These are phyloP conservation scores for Stenopsyche tienmushanensis DNA, from an alignment of 1,140 invertebrate genomes.

Conservation along the genomic window DNA sequence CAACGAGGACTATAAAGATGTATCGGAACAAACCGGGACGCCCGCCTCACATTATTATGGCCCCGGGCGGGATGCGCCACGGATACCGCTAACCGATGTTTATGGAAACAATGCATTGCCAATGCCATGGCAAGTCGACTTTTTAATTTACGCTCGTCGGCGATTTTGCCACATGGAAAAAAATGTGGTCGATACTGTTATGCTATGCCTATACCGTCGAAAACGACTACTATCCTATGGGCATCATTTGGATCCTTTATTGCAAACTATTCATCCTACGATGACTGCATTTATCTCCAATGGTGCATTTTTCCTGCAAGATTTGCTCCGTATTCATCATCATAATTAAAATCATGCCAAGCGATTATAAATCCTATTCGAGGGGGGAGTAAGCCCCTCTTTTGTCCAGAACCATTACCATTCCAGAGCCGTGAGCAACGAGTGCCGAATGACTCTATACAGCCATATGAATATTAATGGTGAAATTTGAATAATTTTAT, in stretches of 20 bases:
- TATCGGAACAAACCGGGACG: conserved; percentile 5
- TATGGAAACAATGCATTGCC: not conserved
- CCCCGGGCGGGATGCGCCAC: conserved; percentile 19
- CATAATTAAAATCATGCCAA: not conserved
- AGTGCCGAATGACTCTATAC: conserved; percentile 39
- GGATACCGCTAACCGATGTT: conserved; percentile 4
- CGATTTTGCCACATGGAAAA: too few species aligned
- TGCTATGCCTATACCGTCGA: too few species aligned
- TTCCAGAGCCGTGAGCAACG: conserved; percentile 26
- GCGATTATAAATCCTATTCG: not conserved
- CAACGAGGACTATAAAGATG: conserved; percentile 21
- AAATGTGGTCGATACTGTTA: not conserved
- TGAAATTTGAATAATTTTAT: conserved; percentile 41
- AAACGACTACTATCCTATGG: too few species aligned
- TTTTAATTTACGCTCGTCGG: too few species aligned
- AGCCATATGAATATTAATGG: conserved; percentile 41
- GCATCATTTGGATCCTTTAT: too few species aligned
- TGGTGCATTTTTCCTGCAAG: too few species aligned
- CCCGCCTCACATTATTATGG: conserved; percentile 2
- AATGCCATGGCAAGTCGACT: not conserved
- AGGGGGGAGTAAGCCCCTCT: not conserved
- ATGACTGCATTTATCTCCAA: too few species aligned
- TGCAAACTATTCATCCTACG: too few species aligned
- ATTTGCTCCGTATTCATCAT: too few species aligned
- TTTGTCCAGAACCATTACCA: not conserved